A percentile compares a stretch with the other conserved stretches of the same genome.
These are phyloP conservation scores for Taxidea taxus DNA, from an alignment of 2,113 vertebrate species.

Conservation along the genomic window DNA sequence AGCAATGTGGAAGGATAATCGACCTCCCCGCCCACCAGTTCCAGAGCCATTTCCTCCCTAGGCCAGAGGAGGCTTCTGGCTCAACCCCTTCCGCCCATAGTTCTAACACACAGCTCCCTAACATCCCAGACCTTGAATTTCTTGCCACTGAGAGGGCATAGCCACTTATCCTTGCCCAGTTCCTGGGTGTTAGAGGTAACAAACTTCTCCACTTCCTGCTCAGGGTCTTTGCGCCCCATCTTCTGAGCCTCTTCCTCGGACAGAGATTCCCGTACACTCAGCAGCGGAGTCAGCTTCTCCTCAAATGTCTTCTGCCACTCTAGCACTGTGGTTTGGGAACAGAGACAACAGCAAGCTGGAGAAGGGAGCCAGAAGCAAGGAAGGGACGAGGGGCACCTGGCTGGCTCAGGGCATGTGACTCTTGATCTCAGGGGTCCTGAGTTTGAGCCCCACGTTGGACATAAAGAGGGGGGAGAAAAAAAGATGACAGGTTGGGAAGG, in stretches of 20 bases:
- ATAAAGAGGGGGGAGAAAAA: background rate
- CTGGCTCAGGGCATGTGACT: background rate
- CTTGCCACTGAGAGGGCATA: slow-evolving; percentile 95
- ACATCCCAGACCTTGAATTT: slow-evolving; percentile 91
- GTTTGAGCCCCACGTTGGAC: background rate
- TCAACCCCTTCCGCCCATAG: background rate
- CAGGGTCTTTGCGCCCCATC: slow-evolving; percentile 93
- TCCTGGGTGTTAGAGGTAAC: slow-evolving; percentile 94
- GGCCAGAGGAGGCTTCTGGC: background rate
- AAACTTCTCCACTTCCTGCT: slow-evolving; percentile 95
- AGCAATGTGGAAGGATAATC: background rate
- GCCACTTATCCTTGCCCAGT: slow-evolving; percentile 96
- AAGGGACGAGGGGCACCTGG: background rate
- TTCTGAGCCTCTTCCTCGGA: slow-evolving; percentile 92
- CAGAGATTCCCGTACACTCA: slow-evolving; percentile 88
- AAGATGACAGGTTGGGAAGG: background rate
- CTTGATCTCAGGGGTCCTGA: background rate
- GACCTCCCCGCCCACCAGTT: background rate
- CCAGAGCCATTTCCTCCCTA: background rate
- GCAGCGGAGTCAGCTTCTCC: slow-evolving; percentile 89
- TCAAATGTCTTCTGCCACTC: slow-evolving; percentile 94
- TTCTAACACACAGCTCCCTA: background rate
- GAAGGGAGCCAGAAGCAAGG: background rate
- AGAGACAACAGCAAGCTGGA: background rate
- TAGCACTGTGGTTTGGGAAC: slow-evolving; percentile 81